Conservation (phyloP, 2,888 invertebrate species). For the Blastobasis adustella region DNA sequence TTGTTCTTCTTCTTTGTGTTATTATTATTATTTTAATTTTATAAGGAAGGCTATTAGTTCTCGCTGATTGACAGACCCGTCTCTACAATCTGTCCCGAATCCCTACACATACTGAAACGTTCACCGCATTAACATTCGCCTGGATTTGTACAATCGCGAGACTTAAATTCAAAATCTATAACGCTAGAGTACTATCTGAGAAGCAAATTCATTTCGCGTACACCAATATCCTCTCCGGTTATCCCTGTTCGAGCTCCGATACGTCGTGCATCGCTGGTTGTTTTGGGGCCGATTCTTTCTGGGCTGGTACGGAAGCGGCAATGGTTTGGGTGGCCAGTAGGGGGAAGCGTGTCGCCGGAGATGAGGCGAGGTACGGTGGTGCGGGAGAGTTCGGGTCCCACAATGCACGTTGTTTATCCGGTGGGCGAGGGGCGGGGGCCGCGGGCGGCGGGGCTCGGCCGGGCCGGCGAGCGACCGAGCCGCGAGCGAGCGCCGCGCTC, state of each 20-base stretch:
- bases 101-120: too few relatives aligned
- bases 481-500: conserved; percentile 43
- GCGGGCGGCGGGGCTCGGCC: conserved; percentile 52
- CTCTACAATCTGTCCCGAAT: too few relatives aligned
- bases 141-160: conserved; percentile 37
- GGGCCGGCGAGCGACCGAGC: conserved; percentile 47
- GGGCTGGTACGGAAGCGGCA: background rate
- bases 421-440: conserved; percentile 44
- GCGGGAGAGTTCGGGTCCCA: conserved; percentile 40
- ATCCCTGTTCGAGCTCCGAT: conserved; percentile 11
- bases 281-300: background rate
- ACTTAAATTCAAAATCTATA: conserved; percentile 65
- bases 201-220: conserved; percentile 54
- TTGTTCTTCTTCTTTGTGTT: too few relatives aligned
- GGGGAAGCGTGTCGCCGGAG: conserved; percentile 24
- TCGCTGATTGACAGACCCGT: too few relatives aligned
- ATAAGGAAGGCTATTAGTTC: too few relatives aligned
- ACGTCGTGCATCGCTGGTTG: conserved; percentile 22
- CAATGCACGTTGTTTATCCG: conserved; percentile 74
- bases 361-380: conserved; percentile 53
- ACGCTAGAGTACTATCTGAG: conserved; percentile 53
- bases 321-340: conserved; percentile 22
- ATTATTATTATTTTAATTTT: too few relatives aligned
- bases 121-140: conserved; percentile 15
- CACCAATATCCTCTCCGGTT: conserved; percentile 24